Evolutionary conservation across 2,797 vertebrate genomes (phyloP).

Genomic region (Phaenicophaeus curvirostris): DNA sequence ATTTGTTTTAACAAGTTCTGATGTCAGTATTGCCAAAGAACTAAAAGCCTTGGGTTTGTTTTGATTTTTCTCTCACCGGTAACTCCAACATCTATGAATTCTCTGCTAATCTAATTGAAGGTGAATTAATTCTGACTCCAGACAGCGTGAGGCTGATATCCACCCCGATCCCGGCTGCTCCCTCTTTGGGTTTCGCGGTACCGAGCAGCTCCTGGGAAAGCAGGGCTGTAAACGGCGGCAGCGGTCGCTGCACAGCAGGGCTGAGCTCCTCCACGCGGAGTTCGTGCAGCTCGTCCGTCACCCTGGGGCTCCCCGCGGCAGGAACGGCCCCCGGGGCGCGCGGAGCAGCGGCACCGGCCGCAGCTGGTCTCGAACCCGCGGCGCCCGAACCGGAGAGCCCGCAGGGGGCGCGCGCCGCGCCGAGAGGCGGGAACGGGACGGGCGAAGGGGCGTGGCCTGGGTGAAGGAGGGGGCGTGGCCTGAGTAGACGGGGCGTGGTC

Average conservation of each 20-base stretch:
- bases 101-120: not conserved
- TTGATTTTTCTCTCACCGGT: not conserved
- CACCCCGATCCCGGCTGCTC: not conserved
- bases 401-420: too few species aligned
- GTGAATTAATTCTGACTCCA: not conserved
- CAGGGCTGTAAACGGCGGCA: not conserved
- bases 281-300: not conserved
- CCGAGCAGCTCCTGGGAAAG: not conserved
- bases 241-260: not conserved
- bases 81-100: not conserved
- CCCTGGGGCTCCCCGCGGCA: not conserved
- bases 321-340: not conserved
- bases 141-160: not conserved
- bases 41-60: not conserved
- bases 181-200: not conserved
- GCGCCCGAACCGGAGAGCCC: too few species aligned
- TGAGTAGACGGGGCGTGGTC: too few species aligned
- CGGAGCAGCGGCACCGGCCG: not conserved
- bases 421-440: too few species aligned
- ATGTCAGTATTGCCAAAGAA: not conserved
- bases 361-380: too few species aligned
- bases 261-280: not conserved
- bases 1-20: conserved; percentile 1
- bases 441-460: too few species aligned
- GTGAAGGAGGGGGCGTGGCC: too few species aligned